Base-by-base conservation (phyloP, 2,113 vertebrate species). In the Fulmarus glacialis region DNA sequence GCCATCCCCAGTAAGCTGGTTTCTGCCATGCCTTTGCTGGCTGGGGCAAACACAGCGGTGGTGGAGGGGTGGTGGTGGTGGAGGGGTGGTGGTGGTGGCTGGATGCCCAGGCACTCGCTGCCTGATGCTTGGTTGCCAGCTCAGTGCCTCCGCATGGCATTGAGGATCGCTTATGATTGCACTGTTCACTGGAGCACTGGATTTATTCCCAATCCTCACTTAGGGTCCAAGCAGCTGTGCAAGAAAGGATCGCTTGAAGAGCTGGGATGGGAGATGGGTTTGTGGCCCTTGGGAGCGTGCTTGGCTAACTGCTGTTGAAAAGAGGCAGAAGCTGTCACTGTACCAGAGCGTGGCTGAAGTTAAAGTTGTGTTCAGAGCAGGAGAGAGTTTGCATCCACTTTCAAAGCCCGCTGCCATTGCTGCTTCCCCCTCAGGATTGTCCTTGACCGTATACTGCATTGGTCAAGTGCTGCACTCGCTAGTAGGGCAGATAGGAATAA, bases 91-190 rank as follows among this genome's bases (percentile, higher is more conserved):
- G 38, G 38, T 21, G 62, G 26, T 36, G 34, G n/a, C 4, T 53
- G 47, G 47, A 48, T 42, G 81, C 48, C 21, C 21, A 34, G 60
- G 60, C 29, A 13, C 52, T 91, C 1, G 0, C 59, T 80, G 59
- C 34, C 59, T 59, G 38, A 8, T 52, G 74, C 21, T 36, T 43
- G 43, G 43, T 16, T 68, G 47, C n/a, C 73, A 68, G 60, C 55
- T 63, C 63, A 17, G 63, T 22, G 50, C 23, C 34, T n/a, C 19
- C 21, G 13, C 1, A 0, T 22, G 85, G 29, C 63, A 52, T 32
- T 0, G 7, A 36, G 34, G 19, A 30, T n/a, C 0, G 2, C 5
- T 87, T 77, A 32, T 8, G 17, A 50, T 1, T 40, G 16, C 38
- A n/a, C 26, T 27, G 50, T 11, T 82, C 59, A n/a, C 36, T n/a